Conservation (phyloP, 2,888 invertebrate genomes). For the Xestia rhomboidea region DNA sequence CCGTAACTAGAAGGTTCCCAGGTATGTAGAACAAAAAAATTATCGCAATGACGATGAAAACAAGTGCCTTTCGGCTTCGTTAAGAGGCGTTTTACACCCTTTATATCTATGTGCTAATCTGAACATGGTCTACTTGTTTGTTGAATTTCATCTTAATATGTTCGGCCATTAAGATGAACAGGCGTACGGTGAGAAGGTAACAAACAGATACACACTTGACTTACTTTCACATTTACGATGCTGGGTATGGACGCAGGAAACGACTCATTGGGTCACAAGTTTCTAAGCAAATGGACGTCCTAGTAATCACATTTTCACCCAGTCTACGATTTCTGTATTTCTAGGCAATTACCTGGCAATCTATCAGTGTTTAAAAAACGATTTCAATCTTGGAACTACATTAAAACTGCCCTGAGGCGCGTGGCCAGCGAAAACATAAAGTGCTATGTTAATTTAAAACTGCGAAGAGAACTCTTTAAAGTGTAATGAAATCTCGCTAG, state of each 20-base stretch:
- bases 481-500: slow-evolving; percentile 17
- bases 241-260: background rate
- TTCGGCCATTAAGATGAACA: too few species aligned
- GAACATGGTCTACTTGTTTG: too few species aligned
- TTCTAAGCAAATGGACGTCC: background rate
- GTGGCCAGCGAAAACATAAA: slow-evolving; percentile 3
- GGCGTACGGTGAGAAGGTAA: too few species aligned
- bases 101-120: too few species aligned
- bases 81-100: too few species aligned
- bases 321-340: background rate
- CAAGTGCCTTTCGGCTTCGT: too few species aligned
- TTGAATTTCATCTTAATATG: too few species aligned
- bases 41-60: too few species aligned
- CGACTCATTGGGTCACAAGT: background rate
- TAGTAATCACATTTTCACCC: background rate
- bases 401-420: slow-evolving; percentile 6
- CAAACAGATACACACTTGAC: too few species aligned
- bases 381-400: slow-evolving; percentile 30
- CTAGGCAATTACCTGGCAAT: slow-evolving; percentile 12
- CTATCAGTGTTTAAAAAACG: slow-evolving; percentile 26
- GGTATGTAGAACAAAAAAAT: too few species aligned
- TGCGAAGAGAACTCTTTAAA: slow-evolving; percentile 28
- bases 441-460: slow-evolving; percentile 29
- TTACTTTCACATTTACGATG: background rate
- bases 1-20: too few species aligned